phyloP scores from a whole-genome alignment of 2,797 vertebrate genomes.

The Crenichthys baileyi region DNA sequence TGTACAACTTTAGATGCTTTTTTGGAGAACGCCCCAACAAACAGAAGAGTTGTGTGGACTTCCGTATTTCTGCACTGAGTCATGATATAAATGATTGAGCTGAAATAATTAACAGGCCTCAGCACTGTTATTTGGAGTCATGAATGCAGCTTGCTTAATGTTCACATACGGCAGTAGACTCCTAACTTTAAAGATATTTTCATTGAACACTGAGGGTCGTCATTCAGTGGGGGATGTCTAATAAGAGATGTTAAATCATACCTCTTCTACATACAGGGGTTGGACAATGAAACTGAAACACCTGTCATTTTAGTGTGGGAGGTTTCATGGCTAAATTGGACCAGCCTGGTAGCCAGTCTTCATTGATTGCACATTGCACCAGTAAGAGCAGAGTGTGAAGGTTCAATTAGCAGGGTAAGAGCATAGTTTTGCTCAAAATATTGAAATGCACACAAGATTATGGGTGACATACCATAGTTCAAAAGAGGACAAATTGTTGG shows the following conservation, averaged over 20 bases:
- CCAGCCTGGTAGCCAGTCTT: too few species aligned
- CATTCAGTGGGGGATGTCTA: neutral
- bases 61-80: conserved; percentile 4
- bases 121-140: neutral
- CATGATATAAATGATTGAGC: neutral
- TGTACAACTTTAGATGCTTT: conserved; percentile 52
- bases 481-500: too few species aligned
- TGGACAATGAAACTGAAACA: too few species aligned
- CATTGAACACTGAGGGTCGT: neutral
- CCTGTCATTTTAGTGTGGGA: too few species aligned
- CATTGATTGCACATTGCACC: too few species aligned
- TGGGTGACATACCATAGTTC: too few species aligned
- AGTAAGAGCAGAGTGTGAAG: too few species aligned
- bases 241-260: neutral
- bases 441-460: too few species aligned
- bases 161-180: neutral
- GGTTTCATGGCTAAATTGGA: too few species aligned
- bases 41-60: neutral
- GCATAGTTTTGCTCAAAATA: too few species aligned
- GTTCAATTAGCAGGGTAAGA: too few species aligned
- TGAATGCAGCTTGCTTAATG: neutral
- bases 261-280: neutral
- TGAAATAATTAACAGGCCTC: neutral
- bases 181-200: neutral
- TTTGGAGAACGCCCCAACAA: conserved; percentile 13